Evolutionary conservation across 2,797 vertebrate genomes (phyloP), one percentile per base, ranked within the genome.

Genomic region (Tangara arthus): DNA sequence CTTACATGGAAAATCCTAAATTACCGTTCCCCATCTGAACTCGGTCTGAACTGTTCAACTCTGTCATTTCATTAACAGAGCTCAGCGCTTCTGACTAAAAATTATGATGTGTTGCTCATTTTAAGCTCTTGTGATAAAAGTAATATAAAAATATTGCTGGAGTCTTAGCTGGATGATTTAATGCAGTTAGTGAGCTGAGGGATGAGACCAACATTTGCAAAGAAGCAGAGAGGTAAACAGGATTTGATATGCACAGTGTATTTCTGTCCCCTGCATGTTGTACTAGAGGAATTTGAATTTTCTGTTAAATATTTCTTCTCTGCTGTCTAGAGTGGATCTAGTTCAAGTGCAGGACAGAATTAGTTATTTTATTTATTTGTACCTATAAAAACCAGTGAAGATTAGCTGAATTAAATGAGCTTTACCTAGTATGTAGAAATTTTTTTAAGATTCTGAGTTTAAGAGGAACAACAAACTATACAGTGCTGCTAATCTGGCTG

Each of bases 71-170:
- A 87, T 94, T 91, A 91, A 26, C 35, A 84, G 63, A 91, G 49
- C 73, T 94, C 66, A 57, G 52, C 16, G 59, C 52, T 94, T 91
- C 87, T 94, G 63, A 73, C 64, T 93, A 94, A 70, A 93, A 91
- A 60, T 79, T 73, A 52, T 79, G 71, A 75, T 79, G 63, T 47
- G 53, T 52, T 88, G 27, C 63, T 94, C 66, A 57, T 93, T 88
- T 63, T 96, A 83, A 96, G 55, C 55, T 80, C 76, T 76, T 78
- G 46, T 64, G 82, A 84, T 91, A 94, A 95, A 90, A 76, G 85
- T 80, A 65, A 60, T 89, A 77, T 77, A 84, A 94, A 89, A 94
- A 70, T 94, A 82, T 20, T 93, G 27, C 87, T 70, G 49, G 72
- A 91, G 47, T 88, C 87, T 93, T 90, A 93, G 90, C 39, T 79